Evolutionary conservation across 1,140 invertebrate genomes (phyloP).

Genomic region (Cydia pomonella): DNA sequence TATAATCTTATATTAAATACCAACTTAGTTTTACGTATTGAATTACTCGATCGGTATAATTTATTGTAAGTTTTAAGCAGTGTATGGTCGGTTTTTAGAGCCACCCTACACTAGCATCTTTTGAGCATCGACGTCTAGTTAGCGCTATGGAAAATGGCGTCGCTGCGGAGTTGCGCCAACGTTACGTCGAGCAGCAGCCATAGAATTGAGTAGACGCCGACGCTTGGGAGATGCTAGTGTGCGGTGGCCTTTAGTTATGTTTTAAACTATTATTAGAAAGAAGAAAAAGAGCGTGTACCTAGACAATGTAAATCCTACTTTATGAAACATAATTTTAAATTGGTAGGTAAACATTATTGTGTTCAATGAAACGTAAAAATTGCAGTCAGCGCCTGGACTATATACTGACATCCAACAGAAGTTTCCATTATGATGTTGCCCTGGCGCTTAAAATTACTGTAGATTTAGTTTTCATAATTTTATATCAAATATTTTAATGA

Average conservation of each 20-base stretch:
- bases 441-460: not conserved
- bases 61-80: constrained; percentile 33
- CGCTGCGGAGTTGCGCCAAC: too few relatives aligned
- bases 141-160: too few relatives aligned
- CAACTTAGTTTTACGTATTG: constrained; percentile 39
- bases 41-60: constrained; percentile 32
- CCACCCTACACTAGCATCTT: too few relatives aligned
- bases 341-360: not conserved
- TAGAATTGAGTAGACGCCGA: too few relatives aligned
- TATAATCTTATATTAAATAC: constrained; percentile 30
- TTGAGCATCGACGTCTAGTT: too few relatives aligned
- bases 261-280: constrained; percentile 15
- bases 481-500: constrained; percentile 17
- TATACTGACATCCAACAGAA: not conserved
- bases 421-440: not conserved
- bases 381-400: constrained; percentile 10
- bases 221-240: too few relatives aligned
- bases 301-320: not conserved
- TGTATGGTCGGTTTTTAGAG: not conserved
- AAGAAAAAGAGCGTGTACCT: not conserved
- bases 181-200: too few relatives aligned
- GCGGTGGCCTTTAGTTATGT: not conserved
- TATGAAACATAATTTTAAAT: not conserved
- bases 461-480: constrained; percentile 34
- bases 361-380: not conserved